A percentile compares a stretch with the other conserved stretches of the same genome.
phyloP scores from a whole-genome alignment of 2,888 invertebrate species.

The Drosophila meridionalis region DNA sequence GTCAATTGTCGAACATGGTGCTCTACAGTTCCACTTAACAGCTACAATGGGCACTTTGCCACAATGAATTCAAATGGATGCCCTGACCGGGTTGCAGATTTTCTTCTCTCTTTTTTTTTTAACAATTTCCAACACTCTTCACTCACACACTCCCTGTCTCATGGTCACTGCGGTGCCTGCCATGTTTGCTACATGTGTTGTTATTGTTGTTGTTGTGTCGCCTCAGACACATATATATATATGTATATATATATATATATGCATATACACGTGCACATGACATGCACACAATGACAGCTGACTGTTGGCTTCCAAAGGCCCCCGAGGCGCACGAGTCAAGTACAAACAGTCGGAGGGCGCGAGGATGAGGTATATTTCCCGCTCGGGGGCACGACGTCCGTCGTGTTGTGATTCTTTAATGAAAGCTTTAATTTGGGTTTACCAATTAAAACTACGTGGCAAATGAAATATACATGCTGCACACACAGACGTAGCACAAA shows the following conservation, averaged over 20 bases:
- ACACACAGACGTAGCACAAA: conserved; percentile 52
- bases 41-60: conserved; percentile 82
- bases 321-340: conserved; percentile 76
- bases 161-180: conserved; percentile 24
- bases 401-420: conserved; percentile 79
- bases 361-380: conserved; percentile 18
- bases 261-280: conserved; percentile 67
- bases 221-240: conserved; percentile 29
- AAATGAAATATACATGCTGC: conserved; percentile 75
- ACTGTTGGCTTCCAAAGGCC: conserved; percentile 80
- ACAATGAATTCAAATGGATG: conserved; percentile 82
- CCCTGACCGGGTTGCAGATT: conserved; percentile 64
- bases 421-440: conserved; percentile 81
- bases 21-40: conserved; percentile 82
- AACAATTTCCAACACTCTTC: conserved; percentile 12
- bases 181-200: conserved; percentile 48
- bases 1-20: conserved; percentile 81
- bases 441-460: conserved; percentile 81
- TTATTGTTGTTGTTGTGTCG: conserved; percentile 43
- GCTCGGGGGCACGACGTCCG: conserved; percentile 47
- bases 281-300: conserved; percentile 81
- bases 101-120: conserved; percentile 19
- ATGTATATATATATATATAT: conserved; percentile 20
- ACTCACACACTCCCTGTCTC: conserved; percentile 4
- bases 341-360: conserved; percentile 43